phyloP scores from a whole-genome alignment of 2,888 invertebrate genomes.

The Gonocerus acuteangulatus region DNA sequence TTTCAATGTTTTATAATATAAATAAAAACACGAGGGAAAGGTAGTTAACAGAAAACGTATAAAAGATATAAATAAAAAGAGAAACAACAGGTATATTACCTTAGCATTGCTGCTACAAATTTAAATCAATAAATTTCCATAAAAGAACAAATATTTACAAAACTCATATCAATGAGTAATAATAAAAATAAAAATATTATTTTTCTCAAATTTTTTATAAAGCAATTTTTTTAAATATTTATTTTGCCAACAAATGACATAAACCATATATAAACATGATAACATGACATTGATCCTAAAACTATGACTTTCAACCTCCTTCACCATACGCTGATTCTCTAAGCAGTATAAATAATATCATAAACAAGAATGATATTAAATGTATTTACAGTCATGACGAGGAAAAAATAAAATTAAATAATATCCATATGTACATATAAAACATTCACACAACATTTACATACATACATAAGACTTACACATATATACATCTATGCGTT shows the following conservation, averaged over 20 bases:
- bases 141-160: background rate
- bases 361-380: slow-evolving; percentile 1
- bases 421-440: slow-evolving; percentile 16
- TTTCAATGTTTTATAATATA: too few species aligned
- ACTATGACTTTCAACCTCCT: slow-evolving; percentile 17
- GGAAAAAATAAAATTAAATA: background rate
- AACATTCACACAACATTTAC: background rate
- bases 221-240: slow-evolving; percentile 2
- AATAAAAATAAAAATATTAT: background rate
- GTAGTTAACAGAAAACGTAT: too few species aligned
- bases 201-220: background rate
- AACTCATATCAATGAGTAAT: background rate
- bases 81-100: too few species aligned
- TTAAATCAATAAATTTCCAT: background rate
- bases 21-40: too few species aligned
- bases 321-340: slow-evolving; percentile 9
- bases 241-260: slow-evolving; percentile 16
- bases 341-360: slow-evolving; percentile 5
- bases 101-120: background rate
- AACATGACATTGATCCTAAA: slow-evolving; percentile 4
- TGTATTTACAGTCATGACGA: slow-evolving; percentile 8
- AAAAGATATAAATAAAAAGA: too few species aligned
- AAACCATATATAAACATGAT: slow-evolving; percentile 10
- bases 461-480: slow-evolving; percentile 1
- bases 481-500: background rate